A percentile compares a stretch with the other conserved stretches of the same genome.
These are phyloP conservation scores for Papilio demoleus DNA, from an alignment of 2,888 invertebrate species.

Conservation along the genomic window DNA sequence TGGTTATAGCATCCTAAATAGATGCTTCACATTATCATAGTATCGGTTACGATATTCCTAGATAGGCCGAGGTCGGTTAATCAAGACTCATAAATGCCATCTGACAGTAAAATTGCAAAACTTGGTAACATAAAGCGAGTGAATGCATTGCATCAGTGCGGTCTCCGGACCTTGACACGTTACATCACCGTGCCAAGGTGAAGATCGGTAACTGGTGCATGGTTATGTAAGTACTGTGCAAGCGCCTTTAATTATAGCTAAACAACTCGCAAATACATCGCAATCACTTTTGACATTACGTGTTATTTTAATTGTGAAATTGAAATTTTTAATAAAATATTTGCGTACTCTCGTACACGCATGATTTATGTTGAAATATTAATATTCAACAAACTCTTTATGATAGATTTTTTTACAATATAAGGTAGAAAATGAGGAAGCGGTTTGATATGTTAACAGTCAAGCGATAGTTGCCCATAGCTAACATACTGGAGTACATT, in stretches of 20 bases:
- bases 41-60: neutral
- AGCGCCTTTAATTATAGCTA: slow-evolving; percentile 39
- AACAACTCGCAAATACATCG: slow-evolving; percentile 32
- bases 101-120: slow-evolving; percentile 36
- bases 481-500: too few relatives aligned
- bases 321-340: slow-evolving; percentile 3
- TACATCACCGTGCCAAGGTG: slow-evolving; percentile 57
- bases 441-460: too few relatives aligned
- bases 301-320: slow-evolving; percentile 23
- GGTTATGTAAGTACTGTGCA: slow-evolving; percentile 46
- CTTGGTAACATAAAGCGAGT: slow-evolving; percentile 16
- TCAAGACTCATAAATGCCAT: slow-evolving; percentile 1
- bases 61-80: neutral
- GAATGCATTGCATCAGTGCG: slow-evolving; percentile 39
- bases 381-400: neutral
- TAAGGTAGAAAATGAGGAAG: too few relatives aligned
- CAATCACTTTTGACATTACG: slow-evolving; percentile 38
- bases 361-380: neutral
- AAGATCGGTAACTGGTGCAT: slow-evolving; percentile 53
- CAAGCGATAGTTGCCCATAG: too few relatives aligned
- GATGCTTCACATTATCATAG: too few relatives aligned
- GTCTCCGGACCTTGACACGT: slow-evolving; percentile 55
- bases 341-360: neutral
- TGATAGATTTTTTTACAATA: too few relatives aligned
- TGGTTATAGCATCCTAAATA: neutral